Conservation (phyloP, 2,888 invertebrate genomes). For the Molanna angustata region DNA sequence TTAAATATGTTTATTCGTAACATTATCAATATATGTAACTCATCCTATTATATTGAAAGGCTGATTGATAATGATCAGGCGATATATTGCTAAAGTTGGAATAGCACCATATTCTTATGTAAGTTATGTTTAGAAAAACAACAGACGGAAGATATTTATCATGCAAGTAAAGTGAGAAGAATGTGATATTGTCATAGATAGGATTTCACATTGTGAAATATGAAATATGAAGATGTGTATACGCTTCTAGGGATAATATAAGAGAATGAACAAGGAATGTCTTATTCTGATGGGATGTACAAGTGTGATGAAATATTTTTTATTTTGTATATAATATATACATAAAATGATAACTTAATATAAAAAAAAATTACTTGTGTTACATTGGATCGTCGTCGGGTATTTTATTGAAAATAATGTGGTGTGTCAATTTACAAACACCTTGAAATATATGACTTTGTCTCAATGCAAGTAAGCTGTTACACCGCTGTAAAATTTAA, state of each 20-base stretch:
- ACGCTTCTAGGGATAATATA: not conserved
- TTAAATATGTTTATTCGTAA: constrained; percentile 8
- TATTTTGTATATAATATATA: no score
- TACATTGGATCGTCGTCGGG: no score
- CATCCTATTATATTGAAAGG: constrained; percentile 12
- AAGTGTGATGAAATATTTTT: no score
- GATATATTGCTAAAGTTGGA: not conserved
- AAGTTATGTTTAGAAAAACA: not conserved
- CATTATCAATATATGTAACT: constrained; percentile 6
- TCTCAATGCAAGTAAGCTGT: no score
- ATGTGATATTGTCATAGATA: not conserved
- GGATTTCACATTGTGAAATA: not conserved
- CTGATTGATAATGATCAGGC: constrained; percentile 15
- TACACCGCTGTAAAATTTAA: no score
- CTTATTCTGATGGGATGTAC: no score
- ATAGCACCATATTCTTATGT: not conserved
- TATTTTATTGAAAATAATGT: no score
- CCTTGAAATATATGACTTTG: no score
- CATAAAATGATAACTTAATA: no score
- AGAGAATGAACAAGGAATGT: no score
- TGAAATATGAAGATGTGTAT: not conserved
- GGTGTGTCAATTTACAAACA: no score
- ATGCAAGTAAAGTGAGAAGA: not conserved
- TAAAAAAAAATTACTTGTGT: no score
- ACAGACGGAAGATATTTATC: not conserved